phyloP scores from a whole-genome alignment of 2,113 vertebrate genomes.

The Glareola pratincola region DNA sequence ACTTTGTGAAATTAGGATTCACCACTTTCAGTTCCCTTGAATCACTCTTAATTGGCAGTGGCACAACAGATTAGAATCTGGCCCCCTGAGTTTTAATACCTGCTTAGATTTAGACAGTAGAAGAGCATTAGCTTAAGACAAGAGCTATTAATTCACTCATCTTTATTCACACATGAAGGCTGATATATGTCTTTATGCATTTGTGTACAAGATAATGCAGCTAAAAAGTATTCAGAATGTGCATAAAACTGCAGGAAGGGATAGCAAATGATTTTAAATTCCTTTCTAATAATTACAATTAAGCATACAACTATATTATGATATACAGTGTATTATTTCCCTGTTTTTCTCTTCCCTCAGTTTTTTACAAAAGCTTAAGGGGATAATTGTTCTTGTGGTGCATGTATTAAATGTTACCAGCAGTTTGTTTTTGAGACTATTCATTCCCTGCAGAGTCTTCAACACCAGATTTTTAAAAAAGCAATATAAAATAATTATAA shows the following conservation, averaged over 20 bases:
- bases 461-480: background rate
- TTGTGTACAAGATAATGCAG: background rate
- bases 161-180: background rate
- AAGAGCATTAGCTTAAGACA: conserved; percentile 13
- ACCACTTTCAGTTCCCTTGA: background rate
- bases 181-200: background rate
- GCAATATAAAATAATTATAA: conserved; percentile 47
- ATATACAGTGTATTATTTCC: background rate
- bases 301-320: conserved; percentile 9
- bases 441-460: conserved; percentile 24
- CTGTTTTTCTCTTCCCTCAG: background rate
- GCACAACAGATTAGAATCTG: background rate
- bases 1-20: background rate
- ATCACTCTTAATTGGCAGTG: background rate
- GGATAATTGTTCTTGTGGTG: conserved; percentile 22
- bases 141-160: conserved; percentile 13
- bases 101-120: background rate
- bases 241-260: background rate
- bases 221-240: background rate
- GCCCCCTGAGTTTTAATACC: background rate
- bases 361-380: conserved; percentile 24
- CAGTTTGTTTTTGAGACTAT: conserved; percentile 16
- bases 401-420: conserved; percentile 6
- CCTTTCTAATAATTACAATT: conserved; percentile 37
- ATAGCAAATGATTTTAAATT: background rate